These are phyloP conservation scores for Muschampia staudingeri DNA, from an alignment of 2,888 invertebrate species.

Conservation along the genomic window DNA sequence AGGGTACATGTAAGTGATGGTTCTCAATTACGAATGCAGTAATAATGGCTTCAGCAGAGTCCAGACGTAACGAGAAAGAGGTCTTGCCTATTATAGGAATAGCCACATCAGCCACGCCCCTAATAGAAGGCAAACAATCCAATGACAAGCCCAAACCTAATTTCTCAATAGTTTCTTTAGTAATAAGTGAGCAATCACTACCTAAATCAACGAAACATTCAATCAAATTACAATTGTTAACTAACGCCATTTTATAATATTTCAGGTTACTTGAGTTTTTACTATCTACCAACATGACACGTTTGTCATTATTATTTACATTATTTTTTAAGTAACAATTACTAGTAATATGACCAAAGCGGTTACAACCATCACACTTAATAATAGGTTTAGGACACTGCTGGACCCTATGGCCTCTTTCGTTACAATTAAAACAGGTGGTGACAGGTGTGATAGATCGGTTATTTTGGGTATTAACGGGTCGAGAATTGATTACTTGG, in stretches of 20 bases:
- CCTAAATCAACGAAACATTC: constrained; percentile 35
- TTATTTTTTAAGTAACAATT: constrained; percentile 21
- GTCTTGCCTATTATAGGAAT: constrained; percentile 30
- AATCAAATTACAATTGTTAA: constrained; percentile 27
- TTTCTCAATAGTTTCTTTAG: constrained; percentile 23
- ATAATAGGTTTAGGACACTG: constrained; percentile 21
- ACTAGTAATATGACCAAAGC: neutral
- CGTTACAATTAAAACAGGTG: constrained; percentile 13
- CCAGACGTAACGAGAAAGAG: constrained; percentile 10
- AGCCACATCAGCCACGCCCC: constrained; percentile 24
- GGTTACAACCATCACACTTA: neutral
- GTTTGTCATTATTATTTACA: constrained; percentile 15
- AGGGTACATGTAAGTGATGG: constrained; percentile 19
- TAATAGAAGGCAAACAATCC: constrained; percentile 24
- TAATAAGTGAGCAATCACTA: constrained; percentile 39
- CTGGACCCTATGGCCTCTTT: constrained; percentile 7
- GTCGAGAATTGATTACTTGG: neutral
- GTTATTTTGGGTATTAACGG: constrained; percentile 9
- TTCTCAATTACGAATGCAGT: constrained; percentile 10
- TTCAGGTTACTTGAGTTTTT: constrained; percentile 20
- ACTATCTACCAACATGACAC: constrained; percentile 13
- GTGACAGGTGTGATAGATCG: neutral
- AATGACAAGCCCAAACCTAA: constrained; percentile 1
- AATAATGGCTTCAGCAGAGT: constrained; percentile 7
- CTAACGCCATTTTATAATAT: constrained; percentile 23